Percentiles rank a stretch among this genome's conserved stretches.
Conservation (phyloP, 2,113 vertebrate species). For the Brachirus orientalis region DNA sequence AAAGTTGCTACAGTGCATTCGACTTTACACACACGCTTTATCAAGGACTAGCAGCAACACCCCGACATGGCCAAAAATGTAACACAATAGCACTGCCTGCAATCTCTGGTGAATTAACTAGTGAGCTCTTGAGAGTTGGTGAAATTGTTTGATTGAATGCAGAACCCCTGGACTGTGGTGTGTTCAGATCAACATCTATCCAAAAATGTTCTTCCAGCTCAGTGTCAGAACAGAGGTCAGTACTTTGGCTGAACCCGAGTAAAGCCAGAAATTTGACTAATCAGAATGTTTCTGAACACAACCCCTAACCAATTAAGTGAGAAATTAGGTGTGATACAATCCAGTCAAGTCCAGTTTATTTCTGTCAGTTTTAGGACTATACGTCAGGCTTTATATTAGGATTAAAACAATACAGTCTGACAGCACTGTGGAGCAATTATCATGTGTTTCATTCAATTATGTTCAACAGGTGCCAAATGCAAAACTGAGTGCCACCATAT, state of each 20-base stretch:
- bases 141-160: slow-evolving; percentile 52
- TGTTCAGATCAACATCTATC: slow-evolving; percentile 30
- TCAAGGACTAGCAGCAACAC: slow-evolving; percentile 24
- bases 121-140: slow-evolving; percentile 40
- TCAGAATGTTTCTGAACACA: slow-evolving; percentile 23
- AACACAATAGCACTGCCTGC: slow-evolving; percentile 37
- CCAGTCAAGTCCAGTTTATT: slow-evolving; percentile 27
- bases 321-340: slow-evolving; percentile 23
- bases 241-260: slow-evolving; percentile 31
- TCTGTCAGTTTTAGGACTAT: slow-evolving; percentile 11
- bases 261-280: slow-evolving; percentile 38
- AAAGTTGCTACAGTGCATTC: slow-evolving; percentile 35
- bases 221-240: slow-evolving; percentile 23
- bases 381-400: slow-evolving; percentile 13
- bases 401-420: slow-evolving; percentile 12
- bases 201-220: slow-evolving; percentile 42
- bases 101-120: slow-evolving; percentile 38
- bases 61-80: slow-evolving; percentile 36
- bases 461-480: neutral
- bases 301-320: slow-evolving; percentile 16
- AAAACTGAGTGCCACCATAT: too few relatives aligned
- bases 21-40: slow-evolving; percentile 25
- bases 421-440: neutral
- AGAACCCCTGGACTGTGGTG: slow-evolving; percentile 38
- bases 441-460: too few relatives aligned